phyloP scores from a whole-genome alignment of 2,113 vertebrate genomes.

The Brienomyrus longianalis region DNA sequence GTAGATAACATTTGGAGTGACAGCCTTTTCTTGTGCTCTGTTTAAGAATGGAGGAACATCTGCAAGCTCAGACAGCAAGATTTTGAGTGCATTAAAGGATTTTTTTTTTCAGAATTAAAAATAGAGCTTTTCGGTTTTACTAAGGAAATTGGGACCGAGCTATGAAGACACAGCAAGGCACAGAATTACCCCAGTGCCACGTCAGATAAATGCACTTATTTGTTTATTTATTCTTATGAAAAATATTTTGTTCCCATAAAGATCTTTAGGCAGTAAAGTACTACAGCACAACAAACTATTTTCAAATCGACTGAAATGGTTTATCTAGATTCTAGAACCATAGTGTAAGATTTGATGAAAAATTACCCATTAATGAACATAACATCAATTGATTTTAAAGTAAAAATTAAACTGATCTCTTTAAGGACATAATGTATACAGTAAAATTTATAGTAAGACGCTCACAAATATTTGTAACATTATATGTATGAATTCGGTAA shows the following conservation, averaged over 20 bases:
- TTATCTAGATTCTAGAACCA: background rate
- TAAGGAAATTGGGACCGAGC: background rate
- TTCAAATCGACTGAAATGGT: background rate
- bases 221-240: background rate
- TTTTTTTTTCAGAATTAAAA: background rate
- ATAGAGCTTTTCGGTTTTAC: background rate
- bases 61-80: slow-evolving; percentile 5
- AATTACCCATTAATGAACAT: background rate
- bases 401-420: background rate
- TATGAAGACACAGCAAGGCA: background rate
- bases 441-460: background rate
- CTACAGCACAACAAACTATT: background rate
- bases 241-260: background rate
- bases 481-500: background rate
- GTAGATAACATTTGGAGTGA: slow-evolving; percentile 17
- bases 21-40: slow-evolving; percentile 9
- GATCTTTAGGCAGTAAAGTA: background rate
- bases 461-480: background rate
- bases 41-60: slow-evolving; percentile 7
- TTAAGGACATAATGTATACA: background rate
- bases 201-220: slow-evolving; percentile 5
- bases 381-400: background rate
- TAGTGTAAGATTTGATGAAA: background rate
- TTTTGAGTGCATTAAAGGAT: background rate
- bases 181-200: background rate